phyloP scores from a whole-genome alignment of 2,113 vertebrate species.

The Campylomormyrus tamandua region DNA sequence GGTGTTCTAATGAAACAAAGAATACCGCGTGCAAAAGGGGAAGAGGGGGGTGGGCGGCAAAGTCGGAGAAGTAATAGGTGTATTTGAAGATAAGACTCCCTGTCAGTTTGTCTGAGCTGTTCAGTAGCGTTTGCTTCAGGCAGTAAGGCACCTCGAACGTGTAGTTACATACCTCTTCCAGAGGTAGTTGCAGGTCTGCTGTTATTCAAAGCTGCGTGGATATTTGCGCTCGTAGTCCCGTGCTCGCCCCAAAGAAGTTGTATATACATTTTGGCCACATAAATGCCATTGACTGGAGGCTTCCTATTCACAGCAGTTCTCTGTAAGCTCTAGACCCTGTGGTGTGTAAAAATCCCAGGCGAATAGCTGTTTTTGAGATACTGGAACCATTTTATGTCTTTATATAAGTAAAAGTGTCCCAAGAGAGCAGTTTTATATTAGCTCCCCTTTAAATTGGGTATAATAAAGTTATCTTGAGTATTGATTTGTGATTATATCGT shows the following conservation, averaged over 20 bases:
- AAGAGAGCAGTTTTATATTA: neutral
- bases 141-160: neutral
- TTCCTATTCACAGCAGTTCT: neutral
- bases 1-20: neutral
- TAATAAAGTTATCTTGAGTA: neutral
- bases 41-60: neutral
- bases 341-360: neutral
- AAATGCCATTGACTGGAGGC: neutral
- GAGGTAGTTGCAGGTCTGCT: constrained; percentile 30
- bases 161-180: constrained; percentile 34
- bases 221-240: neutral
- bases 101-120: constrained; percentile 4
- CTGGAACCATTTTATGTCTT: neutral
- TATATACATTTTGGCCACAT: neutral
- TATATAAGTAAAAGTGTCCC: neutral
- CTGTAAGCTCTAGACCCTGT: neutral
- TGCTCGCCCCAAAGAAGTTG: neutral
- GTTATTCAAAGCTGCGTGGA: constrained; percentile 35
- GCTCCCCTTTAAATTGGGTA: neutral
- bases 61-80: neutral
- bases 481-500: neutral
- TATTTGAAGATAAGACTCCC: neutral
- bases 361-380: neutral
- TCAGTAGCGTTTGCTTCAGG: neutral
- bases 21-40: neutral